phyloP scores from a whole-genome alignment of 1,140 invertebrate species.

The Nasonia longicornis region DNA sequence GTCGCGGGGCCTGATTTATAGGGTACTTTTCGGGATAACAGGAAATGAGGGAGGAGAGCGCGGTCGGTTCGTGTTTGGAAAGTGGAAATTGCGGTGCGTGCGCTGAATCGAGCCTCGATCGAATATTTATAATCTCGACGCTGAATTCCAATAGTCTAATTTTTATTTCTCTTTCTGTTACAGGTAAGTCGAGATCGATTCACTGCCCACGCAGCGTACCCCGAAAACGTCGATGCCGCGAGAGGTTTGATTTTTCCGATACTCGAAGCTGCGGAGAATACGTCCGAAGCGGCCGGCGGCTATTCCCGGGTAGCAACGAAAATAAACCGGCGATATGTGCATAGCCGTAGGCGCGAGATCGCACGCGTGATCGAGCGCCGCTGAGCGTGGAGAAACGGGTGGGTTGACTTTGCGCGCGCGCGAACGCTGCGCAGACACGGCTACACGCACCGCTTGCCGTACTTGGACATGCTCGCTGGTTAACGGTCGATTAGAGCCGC shows the following conservation, averaged over 20 bases:
- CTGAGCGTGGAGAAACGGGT: not conserved
- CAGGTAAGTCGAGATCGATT: constrained; percentile 25
- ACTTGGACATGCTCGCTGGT: not conserved
- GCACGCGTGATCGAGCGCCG: constrained; percentile 17
- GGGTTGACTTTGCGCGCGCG: not conserved
- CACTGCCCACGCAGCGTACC: not conserved
- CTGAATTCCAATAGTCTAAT: not conserved
- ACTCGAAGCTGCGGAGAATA: not conserved
- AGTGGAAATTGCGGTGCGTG: not conserved
- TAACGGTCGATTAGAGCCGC: not conserved
- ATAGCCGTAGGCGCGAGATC: not conserved
- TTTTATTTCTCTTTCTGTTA: constrained; percentile 27
- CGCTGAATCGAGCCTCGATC: not conserved
- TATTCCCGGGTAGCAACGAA: not conserved
- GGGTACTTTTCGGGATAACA: not conserved
- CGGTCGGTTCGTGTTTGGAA: not conserved
- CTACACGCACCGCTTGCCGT: not conserved
- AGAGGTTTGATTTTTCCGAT: constrained; percentile 10
- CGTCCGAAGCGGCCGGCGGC: too few species aligned
- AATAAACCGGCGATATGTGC: not conserved
- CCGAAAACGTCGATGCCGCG: not conserved
- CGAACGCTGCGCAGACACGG: too few species aligned
- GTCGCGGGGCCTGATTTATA: not conserved
- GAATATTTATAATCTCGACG: constrained; percentile 1
- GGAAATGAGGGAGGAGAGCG: not conserved